Percentiles rank a stretch among this genome's conserved stretches.
These are phyloP conservation scores for Hirtodrosophila cameraria DNA, from an alignment of 2,888 invertebrate genomes.

Conservation along the genomic window DNA sequence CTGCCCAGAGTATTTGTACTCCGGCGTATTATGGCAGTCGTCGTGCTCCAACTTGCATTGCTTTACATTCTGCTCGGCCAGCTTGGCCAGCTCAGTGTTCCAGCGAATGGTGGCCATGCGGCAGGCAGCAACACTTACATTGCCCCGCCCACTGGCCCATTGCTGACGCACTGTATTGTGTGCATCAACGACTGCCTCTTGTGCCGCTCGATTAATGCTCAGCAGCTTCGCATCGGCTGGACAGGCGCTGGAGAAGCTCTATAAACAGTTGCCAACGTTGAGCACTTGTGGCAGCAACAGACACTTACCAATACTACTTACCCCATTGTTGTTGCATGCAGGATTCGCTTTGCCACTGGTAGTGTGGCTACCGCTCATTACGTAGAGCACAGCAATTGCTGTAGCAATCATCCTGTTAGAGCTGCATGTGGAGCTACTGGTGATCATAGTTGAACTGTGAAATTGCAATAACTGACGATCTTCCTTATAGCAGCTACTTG, in stretches of 20 bases:
- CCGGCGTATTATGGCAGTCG: conserved; percentile 42
- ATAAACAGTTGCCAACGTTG: not conserved
- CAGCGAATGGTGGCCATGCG: conserved; percentile 57
- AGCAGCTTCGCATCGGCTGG: conserved; percentile 1
- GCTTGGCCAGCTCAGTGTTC: conserved; percentile 48
- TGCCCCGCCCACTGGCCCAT: conserved; percentile 44
- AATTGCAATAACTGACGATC: too few species aligned
- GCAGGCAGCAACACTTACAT: conserved; percentile 21
- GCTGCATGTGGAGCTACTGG: not conserved
- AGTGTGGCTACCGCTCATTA: not conserved
- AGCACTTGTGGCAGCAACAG: not conserved
- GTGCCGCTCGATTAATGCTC: not conserved
- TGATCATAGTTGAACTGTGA: conserved; percentile 4
- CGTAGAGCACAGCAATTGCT: not conserved
- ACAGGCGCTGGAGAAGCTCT: conserved; percentile 29
- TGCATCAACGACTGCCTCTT: not conserved
- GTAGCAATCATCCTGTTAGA: not conserved
- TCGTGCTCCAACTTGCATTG: conserved; percentile 53
- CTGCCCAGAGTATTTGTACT: conserved; percentile 39
- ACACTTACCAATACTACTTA: conserved; percentile 12
- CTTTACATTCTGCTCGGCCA: conserved; percentile 54
- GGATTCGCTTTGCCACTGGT: conserved; percentile 13
- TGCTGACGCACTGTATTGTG: conserved; percentile 44
- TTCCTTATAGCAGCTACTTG: conserved; percentile 17
- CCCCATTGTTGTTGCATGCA: conserved; percentile 30